These are phyloP conservation scores for Dasypus novemcinctus DNA, from an alignment of 2,113 vertebrate species.

Conservation along the genomic window DNA sequence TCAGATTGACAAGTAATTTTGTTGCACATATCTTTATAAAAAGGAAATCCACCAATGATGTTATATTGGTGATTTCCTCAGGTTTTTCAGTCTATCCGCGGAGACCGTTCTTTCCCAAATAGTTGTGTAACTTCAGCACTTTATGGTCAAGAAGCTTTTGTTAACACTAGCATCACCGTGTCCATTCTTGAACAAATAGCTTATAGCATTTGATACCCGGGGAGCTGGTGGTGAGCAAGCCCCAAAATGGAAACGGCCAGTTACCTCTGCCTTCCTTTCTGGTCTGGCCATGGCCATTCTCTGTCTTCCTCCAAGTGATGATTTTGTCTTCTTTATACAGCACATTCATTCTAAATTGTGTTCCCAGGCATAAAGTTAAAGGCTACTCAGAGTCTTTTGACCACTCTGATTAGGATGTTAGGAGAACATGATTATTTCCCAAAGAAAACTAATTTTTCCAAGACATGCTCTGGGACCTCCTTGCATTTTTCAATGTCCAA, in stretches of 20 bases:
- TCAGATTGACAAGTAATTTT: slow-evolving; percentile 68
- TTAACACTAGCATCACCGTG: background rate
- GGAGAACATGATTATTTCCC: background rate
- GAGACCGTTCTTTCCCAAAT: slow-evolving; percentile 31
- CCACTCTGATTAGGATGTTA: background rate
- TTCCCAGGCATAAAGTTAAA: slow-evolving; percentile 11
- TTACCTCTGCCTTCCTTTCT: background rate
- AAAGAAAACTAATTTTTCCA: slow-evolving; percentile 28
- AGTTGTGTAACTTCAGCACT: slow-evolving; percentile 47
- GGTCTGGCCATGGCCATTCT: background rate
- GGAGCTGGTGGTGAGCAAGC: background rate
- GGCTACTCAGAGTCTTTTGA: background rate
- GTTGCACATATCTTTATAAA: slow-evolving; percentile 49
- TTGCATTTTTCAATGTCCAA: background rate
- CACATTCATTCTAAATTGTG: background rate
- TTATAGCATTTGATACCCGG: background rate
- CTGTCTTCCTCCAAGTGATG: background rate
- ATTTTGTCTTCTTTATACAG: background rate
- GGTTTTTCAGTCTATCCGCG: slow-evolving; percentile 35
- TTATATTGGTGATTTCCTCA: slow-evolving; percentile 20
- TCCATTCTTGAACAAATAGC: slow-evolving; percentile 35
- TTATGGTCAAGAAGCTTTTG: slow-evolving; percentile 60
- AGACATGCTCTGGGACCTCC: background rate
- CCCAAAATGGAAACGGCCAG: background rate
- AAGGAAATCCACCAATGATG: background rate